Base-by-base conservation (phyloP, 2,113 vertebrate species). In the Syngnathus scovelli region DNA sequence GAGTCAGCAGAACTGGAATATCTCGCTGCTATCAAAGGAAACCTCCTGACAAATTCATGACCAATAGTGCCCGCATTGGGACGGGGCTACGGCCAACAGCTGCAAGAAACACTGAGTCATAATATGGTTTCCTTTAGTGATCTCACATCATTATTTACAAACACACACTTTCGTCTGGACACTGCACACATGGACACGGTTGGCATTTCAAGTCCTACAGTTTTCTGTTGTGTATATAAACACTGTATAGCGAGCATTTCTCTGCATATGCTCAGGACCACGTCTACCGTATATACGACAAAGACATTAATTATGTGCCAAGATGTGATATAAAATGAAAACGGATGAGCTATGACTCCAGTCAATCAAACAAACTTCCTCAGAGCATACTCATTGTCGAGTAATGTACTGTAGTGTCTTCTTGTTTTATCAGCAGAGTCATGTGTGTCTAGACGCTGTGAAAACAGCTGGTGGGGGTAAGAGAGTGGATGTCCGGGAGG, bases 401-500 rank as follows among this genome's bases (percentile, higher is more conserved):
- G 69, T 63, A 69, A 75, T 56, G 59, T 68, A 77, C 61, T 61
- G 18, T 54, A 64, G 67, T 18, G 11, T 80, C 70, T 58, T 66
- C 70, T 74, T 82, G 82, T 87, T 86, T 84, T 58, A 86, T 82
- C 84, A 79, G 77, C 69, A 68, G 55, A 4, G 71, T 77, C 69
- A 74, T 87, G 78, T 78, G 79, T 84, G 90, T 90, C 90, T 90
- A 91, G 90, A 90, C 88, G 21, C 78, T 86, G 79, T 84, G 62
- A 88, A 88, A 91, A 90, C 87, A 89, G 67, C 63, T 69, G 59
- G 69, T 66, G 76, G 70, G 77, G 69, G 67, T 61, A 75, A 74
- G 76, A 69, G 77, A 70, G 75, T 33, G 74, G 44, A 68, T 51
- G 67, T 63, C 74, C 64, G 68, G 55, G 70, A 49, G 80, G 78